Evolutionary conservation across 2,113 vertebrate genomes (phyloP).

Genomic region (Ceratotherium simum): DNA sequence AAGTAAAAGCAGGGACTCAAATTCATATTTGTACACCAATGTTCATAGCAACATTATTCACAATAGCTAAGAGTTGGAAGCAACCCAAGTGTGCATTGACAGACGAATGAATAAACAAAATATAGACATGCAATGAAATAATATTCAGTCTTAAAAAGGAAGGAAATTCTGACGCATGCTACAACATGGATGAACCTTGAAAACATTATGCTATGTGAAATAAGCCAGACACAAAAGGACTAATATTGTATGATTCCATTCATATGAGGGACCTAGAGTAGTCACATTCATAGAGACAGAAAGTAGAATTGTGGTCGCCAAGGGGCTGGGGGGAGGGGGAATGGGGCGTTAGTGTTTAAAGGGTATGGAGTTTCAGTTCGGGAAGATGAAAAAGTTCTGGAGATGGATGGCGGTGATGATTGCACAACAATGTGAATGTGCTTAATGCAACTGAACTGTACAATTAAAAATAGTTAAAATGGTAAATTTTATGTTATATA

Average conservation of each 20-base stretch:
- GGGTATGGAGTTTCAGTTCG: not conserved
- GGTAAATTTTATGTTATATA: too few relatives aligned
- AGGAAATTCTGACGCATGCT: not conserved
- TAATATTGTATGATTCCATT: not conserved
- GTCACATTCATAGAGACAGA: not conserved
- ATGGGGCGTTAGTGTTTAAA: accelerated
- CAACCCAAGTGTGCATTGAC: not conserved
- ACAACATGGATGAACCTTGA: not conserved
- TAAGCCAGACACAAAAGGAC: not conserved
- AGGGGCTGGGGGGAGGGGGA: not conserved
- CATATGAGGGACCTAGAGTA: not conserved
- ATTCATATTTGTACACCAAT: too few relatives aligned
- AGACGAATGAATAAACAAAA: not conserved
- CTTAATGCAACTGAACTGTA: not conserved
- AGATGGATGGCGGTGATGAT: not conserved
- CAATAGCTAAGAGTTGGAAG: not conserved
- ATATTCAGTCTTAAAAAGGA: not conserved
- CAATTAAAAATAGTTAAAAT: not conserved
- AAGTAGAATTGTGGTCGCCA: not conserved
- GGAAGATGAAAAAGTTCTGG: not conserved
- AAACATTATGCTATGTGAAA: not conserved
- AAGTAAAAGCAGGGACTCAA: not conserved
- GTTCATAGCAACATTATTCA: not conserved
- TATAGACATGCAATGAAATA: not conserved
- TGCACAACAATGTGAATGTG: not conserved